These are phyloP conservation scores for Cryptocephalus primarius DNA, from an alignment of 2,888 invertebrate genomes.

Conservation along the genomic window DNA sequence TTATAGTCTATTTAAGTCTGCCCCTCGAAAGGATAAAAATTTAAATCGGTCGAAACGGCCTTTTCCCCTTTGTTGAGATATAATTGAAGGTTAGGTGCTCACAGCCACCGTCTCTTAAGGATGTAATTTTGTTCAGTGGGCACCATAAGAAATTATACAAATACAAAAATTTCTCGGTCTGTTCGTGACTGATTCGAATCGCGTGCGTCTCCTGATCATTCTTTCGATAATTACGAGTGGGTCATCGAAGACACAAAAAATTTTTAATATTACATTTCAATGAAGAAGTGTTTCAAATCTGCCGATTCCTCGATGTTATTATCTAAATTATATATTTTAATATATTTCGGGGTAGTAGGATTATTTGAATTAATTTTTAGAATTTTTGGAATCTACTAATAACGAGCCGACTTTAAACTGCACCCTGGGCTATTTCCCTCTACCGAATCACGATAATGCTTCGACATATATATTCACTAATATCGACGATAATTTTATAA, in stretches of 20 bases:
- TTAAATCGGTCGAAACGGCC: neutral
- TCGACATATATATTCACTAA: too few relatives aligned
- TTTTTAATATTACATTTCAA: neutral
- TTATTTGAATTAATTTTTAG: constrained; percentile 28
- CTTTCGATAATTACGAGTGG: neutral
- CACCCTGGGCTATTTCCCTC: too few relatives aligned
- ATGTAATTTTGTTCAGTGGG: constrained; percentile 1
- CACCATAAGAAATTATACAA: constrained; percentile 1
- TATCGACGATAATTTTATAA: too few relatives aligned
- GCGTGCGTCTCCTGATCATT: constrained; percentile 1
- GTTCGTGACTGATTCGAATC: constrained; percentile 1
- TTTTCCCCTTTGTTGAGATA: neutral
- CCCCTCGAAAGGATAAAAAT: neutral
- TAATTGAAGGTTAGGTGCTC: neutral
- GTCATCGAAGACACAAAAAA: neutral
- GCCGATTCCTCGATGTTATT: constrained; percentile 23
- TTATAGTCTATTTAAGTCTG: neutral
- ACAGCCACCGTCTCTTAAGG: neutral
- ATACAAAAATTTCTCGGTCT: neutral
- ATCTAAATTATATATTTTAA: constrained; percentile 32
- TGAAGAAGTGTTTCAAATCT: constrained; percentile 19
- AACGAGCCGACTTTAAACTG: too few relatives aligned
- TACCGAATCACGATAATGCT: too few relatives aligned
- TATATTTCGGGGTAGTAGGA: constrained; percentile 23
- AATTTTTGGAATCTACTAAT: constrained; percentile 14